A percentile compares a stretch with the other conserved stretches of the same genome.
Evolutionary conservation across 2,797 vertebrate species (phyloP).

Genomic region (Chelon auratus): DNA sequence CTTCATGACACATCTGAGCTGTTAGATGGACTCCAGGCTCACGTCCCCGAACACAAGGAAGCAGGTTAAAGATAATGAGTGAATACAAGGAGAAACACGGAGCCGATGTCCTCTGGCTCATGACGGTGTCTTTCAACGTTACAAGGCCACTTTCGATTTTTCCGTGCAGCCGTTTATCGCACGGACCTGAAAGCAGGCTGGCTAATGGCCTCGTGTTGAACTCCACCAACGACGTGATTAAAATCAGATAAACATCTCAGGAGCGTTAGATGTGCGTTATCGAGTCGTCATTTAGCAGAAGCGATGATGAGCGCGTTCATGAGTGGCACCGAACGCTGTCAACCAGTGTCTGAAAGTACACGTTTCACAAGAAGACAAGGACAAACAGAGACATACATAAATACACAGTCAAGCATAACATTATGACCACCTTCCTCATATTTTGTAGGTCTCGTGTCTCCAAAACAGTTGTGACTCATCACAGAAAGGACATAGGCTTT

Average conservation of each 20-base stretch:
- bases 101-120: constrained; percentile 1
- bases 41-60: background rate
- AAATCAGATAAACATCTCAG: constrained; percentile 12
- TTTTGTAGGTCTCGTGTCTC: too few relatives aligned
- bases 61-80: background rate
- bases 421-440: too few relatives aligned
- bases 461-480: too few relatives aligned
- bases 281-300: background rate
- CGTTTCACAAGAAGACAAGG: constrained; percentile 19
- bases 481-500: too few relatives aligned
- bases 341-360: constrained; percentile 24
- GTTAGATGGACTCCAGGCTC: background rate
- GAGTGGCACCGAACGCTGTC: background rate
- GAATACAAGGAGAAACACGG: background rate
- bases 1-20: background rate
- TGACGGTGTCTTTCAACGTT: constrained; percentile 2
- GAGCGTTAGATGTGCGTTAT: constrained; percentile 5
- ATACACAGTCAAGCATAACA: too few relatives aligned
- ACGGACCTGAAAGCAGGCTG: background rate
- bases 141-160: constrained; percentile 3
- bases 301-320: background rate
- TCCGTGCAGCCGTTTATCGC: constrained; percentile 10
- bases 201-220: constrained; percentile 11
- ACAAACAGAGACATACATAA: constrained; percentile 6
- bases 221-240: background rate